Conservation (phyloP, 2,888 invertebrate species). For the Campoletis raptor region DNA sequence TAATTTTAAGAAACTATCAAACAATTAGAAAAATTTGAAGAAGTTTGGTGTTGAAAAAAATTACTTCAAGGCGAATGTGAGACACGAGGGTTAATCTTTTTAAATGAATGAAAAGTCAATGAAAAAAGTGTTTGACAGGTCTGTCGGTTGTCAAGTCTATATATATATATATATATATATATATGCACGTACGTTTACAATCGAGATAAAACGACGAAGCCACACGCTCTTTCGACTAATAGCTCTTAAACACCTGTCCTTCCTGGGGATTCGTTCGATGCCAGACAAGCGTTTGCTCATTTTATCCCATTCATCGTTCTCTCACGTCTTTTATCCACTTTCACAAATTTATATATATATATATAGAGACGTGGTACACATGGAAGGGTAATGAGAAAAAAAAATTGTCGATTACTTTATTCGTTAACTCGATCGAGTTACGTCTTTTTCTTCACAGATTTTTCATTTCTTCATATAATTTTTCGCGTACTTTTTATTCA, state of each 20-base stretch:
- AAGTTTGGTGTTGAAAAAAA: slow-evolving; percentile 7
- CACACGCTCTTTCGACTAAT: slow-evolving; percentile 69
- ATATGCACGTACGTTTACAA: slow-evolving; percentile 16
- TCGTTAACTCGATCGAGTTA: slow-evolving; percentile 12
- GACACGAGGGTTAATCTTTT: neutral
- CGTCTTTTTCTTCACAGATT: neutral
- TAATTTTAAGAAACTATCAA: no score
- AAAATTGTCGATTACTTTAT: neutral
- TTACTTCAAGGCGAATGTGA: neutral
- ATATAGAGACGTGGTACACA: no score
- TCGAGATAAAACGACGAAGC: slow-evolving; percentile 42
- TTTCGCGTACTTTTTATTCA: neutral
- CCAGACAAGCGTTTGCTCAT: slow-evolving; percentile 34
- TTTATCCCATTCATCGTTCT: slow-evolving; percentile 54
- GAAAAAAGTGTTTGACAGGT: slow-evolving; percentile 44
- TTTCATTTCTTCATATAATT: neutral
- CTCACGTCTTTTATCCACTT: slow-evolving; percentile 37
- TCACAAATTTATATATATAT: neutral
- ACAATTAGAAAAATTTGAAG: neutral
- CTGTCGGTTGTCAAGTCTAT: slow-evolving; percentile 6
- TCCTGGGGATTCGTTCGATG: slow-evolving; percentile 69
- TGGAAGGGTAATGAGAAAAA: slow-evolving; percentile 2
- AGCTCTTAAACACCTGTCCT: slow-evolving; percentile 76
- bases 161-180: no score
- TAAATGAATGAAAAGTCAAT: slow-evolving; percentile 34